A percentile compares a stretch with the other conserved stretches of the same genome.
phyloP scores from a whole-genome alignment of 2,113 vertebrate species.

The Cercopithecus mona region DNA sequence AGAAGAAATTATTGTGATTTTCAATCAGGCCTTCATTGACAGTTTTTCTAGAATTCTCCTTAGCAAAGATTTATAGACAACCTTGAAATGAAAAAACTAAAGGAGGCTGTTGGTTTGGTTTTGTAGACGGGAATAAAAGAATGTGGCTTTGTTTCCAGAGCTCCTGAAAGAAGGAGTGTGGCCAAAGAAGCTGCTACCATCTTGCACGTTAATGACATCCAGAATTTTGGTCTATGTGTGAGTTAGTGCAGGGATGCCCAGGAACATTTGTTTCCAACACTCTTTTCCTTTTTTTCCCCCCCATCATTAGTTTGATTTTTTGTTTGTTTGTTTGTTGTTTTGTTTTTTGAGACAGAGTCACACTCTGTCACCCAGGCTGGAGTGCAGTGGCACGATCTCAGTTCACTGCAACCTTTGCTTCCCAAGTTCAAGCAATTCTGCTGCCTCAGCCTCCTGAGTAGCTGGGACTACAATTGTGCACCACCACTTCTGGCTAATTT shows the following conservation, averaged over 20 bases:
- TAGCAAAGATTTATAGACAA: not conserved
- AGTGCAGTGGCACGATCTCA: no score
- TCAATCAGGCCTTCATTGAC: not conserved
- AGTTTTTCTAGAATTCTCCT: not conserved
- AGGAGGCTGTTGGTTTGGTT: not conserved
- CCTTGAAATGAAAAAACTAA: not conserved
- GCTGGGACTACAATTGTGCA: no score
- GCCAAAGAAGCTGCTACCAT: not conserved
- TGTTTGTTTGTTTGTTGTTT: no score
- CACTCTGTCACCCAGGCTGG: no score
- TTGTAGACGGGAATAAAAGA: not conserved
- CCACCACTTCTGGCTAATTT: no score
- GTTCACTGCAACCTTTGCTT: no score
- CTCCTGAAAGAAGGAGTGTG: not conserved
- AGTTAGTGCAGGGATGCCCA: not conserved
- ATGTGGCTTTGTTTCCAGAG: not conserved
- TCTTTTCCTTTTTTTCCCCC: not conserved
- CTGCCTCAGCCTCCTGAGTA: no score
- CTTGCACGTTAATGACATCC: not conserved
- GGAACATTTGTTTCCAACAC: not conserved
- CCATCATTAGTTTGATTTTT: no score
- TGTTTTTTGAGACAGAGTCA: no score
- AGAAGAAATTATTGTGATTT: not conserved
- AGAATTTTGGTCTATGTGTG: not conserved
- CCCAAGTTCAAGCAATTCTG: no score